A percentile compares a stretch with the other conserved stretches of the same genome.
phyloP scores from a whole-genome alignment of 2,113 vertebrate genomes.

The Perca flavescens region DNA sequence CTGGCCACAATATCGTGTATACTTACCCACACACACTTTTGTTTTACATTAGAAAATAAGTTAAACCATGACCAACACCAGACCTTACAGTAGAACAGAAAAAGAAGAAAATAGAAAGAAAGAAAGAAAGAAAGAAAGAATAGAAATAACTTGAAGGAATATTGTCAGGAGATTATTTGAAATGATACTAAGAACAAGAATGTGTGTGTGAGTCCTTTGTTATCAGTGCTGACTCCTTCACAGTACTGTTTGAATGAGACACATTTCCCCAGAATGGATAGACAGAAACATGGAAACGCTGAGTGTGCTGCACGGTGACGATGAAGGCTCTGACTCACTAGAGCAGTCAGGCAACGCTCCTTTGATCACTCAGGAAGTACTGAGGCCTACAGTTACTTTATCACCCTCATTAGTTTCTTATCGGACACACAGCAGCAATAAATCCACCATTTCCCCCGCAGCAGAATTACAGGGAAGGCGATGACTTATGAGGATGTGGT shows the following conservation, averaged over 20 bases:
- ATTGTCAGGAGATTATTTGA: not conserved
- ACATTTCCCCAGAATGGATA: slow-evolving; percentile 26
- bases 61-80: not conserved
- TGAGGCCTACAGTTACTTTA: slow-evolving; percentile 53
- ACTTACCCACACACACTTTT: no score
- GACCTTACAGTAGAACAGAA: not conserved
- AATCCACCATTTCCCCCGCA: slow-evolving; percentile 14
- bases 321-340: slow-evolving; percentile 55
- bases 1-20: not conserved
- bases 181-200: not conserved
- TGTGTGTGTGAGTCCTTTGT: not conserved
- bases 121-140: no score
- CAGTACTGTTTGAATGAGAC: slow-evolving; percentile 39
- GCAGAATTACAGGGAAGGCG: slow-evolving; percentile 37
- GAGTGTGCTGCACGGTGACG: slow-evolving; percentile 19
- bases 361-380: slow-evolving; percentile 64
- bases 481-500: slow-evolving; percentile 64
- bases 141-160: not conserved
- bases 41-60: no score
- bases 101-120: no score
- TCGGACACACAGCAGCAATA: slow-evolving; percentile 44
- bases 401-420: slow-evolving; percentile 64
- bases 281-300: slow-evolving; percentile 25
- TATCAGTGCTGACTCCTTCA: slow-evolving; percentile 1
- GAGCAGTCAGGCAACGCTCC: slow-evolving; percentile 21